Evolutionary conservation across 2,888 invertebrate genomes (phyloP), one percentile per base, ranked within the genome.

Genomic region (Adelognathus sp.): DNA sequence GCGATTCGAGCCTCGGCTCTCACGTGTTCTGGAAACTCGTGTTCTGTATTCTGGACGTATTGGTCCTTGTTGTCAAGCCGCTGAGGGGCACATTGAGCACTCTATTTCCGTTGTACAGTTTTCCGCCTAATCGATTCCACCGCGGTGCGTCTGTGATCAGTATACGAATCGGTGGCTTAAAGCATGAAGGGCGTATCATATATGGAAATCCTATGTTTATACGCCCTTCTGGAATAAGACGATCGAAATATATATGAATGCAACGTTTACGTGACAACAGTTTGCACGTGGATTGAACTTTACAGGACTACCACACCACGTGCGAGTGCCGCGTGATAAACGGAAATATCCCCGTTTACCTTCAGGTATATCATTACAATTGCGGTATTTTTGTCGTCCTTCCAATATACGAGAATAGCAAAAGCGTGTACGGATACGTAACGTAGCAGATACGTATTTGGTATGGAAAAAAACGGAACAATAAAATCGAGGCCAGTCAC

Each of bases 11-110:
- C 16, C 44, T 67, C 14, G 58, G 27, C 21, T 16, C 21, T 71
- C 71, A 71, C 71, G 66, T 71, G 56, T 16, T 24, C 60, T 60
- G 76, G 76, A 76, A 76, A 52, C 71, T 63, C 71, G 41, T 41
- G 64, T 71, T 41, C 41, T 33, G 41, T 52, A 56, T 72, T 56
- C 41, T 52, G 60, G 41, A 60, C 67, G 44, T 64, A 52, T 39
- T 39, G 58, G 41, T 52, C 64, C 70, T 71, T 76, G 58, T 39
- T 2, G 41, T 33, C 21, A 7, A 63, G 39, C 44, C 16, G 60
- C 39, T 36, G 76, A 66, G 71, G 50, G 70, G 58, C 63, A 64
- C 52, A 71, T 76, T 76, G 61, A 33, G 60, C 61, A 61, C 44
- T 50, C 16, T 11, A 46, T 61, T 69, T 69, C 69, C 69, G 69